A percentile compares a stretch with the other conserved stretches of the same genome.
phyloP scores from a whole-genome alignment of 2,113 vertebrate species.

The Cynocephalus volans region DNA sequence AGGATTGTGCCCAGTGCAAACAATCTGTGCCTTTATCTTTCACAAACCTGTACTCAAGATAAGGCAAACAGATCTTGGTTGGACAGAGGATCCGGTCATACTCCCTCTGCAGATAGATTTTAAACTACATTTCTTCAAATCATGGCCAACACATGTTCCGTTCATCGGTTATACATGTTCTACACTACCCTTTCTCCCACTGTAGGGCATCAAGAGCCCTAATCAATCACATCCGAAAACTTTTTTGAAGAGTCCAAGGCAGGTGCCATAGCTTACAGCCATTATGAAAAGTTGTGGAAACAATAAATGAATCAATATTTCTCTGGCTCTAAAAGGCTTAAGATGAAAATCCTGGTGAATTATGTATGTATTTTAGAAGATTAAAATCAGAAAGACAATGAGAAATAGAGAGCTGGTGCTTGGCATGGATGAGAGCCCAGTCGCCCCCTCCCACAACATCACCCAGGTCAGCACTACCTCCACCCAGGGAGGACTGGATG shows the following conservation, averaged over 20 bases:
- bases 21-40: background rate
- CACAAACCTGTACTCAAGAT: background rate
- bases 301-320: background rate
- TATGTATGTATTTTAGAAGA: background rate
- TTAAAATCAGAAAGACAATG: background rate
- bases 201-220: background rate
- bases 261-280: background rate
- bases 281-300: background rate
- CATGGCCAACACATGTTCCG: accelerated
- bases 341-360: background rate
- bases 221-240: background rate
- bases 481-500: accelerated
- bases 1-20: too few species aligned
- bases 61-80: background rate
- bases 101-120: background rate
- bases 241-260: background rate
- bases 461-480: accelerated
- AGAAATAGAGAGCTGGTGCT: background rate
- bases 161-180: accelerated
- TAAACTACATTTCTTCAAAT: background rate
- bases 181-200: background rate
- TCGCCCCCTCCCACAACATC: accelerated
- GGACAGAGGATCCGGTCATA: background rate
- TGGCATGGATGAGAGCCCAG: background rate
- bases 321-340: background rate